phyloP scores from a whole-genome alignment of 2,113 vertebrate genomes.

The Poeciliopsis turrubarensis region DNA sequence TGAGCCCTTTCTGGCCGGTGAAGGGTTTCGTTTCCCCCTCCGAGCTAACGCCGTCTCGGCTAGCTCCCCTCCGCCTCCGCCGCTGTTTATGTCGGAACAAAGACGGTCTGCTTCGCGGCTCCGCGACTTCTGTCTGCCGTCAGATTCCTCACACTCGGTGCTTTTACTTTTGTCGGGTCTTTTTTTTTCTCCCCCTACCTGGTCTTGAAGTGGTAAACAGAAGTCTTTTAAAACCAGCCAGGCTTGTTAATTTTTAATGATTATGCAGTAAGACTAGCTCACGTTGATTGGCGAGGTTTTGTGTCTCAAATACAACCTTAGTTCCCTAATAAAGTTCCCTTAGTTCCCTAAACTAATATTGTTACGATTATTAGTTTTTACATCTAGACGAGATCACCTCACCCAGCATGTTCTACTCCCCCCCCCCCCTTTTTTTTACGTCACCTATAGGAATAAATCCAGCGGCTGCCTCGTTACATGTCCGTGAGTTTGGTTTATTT shows the following conservation, averaged over 20 bases:
- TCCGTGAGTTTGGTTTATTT: background rate
- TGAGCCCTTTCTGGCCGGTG: background rate
- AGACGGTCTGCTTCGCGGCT: conserved; percentile 6
- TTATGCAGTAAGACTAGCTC: conserved; percentile 9
- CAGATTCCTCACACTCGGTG: fast-evolving
- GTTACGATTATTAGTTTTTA: background rate
- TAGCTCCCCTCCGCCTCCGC: conserved; percentile 25
- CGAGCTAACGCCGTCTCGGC: conserved; percentile 47
- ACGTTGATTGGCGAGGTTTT: background rate
- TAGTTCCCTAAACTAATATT: background rate
- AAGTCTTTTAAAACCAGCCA: background rate
- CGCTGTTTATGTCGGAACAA: conserved; percentile 61
- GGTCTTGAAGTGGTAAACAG: background rate
- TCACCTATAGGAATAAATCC: background rate
- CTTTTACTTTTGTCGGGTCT: background rate
- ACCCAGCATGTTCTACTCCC: too few species aligned
- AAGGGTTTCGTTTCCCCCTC: conserved; percentile 8
- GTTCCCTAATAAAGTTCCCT: background rate
- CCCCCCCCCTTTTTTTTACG: background rate
- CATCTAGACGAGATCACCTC: too few species aligned
- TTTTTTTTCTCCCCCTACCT: too few species aligned
- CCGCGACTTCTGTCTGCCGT: background rate
- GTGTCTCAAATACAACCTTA: background rate
- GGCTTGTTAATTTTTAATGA: conserved; percentile 20
- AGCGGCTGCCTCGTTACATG: background rate